Evolutionary conservation across 2,888 invertebrate genomes (phyloP), one percentile per base, ranked within the genome.

Genomic region (Cephus rjabovi): DNA sequence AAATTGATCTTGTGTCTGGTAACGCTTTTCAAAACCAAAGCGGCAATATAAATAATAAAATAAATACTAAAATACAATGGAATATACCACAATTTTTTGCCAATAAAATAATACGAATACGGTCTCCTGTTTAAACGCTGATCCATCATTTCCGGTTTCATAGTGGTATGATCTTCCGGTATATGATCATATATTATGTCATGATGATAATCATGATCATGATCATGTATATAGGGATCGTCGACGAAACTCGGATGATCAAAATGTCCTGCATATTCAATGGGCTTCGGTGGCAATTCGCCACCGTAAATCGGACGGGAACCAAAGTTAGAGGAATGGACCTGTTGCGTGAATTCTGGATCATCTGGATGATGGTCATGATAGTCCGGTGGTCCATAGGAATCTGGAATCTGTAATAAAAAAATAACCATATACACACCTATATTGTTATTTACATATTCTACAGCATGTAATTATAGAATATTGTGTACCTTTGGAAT

Each of bases 41-140:
- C 95, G 3, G 94, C 95, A 0, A 96, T 95, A 86, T 96, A 96
- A 79, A 95, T 92, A 76, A 92, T 91, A 82, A 93, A 92, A 81
- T 93, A 96, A 23, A 96, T 94, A 88, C 95, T 95, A 88, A 96
- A 96, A 89, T 96, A 96, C 73, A 96, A 90, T 0, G 96, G 96
- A 81, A 96, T 92, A 87, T 96, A 96, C 93, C 95, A 96, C 68
- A 96, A 91, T 87, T 96, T 96, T 84, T 95, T 94, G 3, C 96
- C 96, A 80, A 96, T 93, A 87, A 95, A 95, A 87, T 96, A 96
- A 89, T 96, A 96, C 88, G 95, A 95, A 92, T 95, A 95, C 0
- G 92, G 90, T 75, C 89, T 84, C 80, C 91, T 90, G 86, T 87
- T 90, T 12, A 91, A 79, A 9, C 91, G 86, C 75, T 91, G 87